These are phyloP conservation scores for Drosophila robusta DNA, from an alignment of 2,888 invertebrate species.

Conservation along the genomic window DNA sequence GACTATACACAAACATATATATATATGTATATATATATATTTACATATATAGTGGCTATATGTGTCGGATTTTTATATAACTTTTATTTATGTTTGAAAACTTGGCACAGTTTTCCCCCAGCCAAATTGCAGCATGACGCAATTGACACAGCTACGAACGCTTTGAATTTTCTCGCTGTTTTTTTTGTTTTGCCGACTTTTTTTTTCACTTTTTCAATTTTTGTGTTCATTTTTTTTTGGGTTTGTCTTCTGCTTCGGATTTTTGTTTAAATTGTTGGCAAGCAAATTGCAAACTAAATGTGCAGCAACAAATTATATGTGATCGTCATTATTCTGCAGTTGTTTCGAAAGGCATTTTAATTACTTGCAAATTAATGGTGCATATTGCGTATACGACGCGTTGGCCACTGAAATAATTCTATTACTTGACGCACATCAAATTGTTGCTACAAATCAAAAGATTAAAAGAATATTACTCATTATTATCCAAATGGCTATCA, in stretches of 20 bases:
- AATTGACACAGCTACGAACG: slow-evolving; percentile 67
- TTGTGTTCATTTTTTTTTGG: neutral
- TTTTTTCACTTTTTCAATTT: slow-evolving; percentile 1
- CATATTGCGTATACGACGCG: slow-evolving; percentile 70
- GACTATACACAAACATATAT: slow-evolving; percentile 1
- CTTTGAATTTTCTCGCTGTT: slow-evolving; percentile 41
- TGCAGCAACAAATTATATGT: slow-evolving; percentile 52
- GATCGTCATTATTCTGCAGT: slow-evolving; percentile 54
- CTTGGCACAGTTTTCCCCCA: slow-evolving; percentile 72
- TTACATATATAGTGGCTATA: neutral
- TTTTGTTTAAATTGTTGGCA: slow-evolving; percentile 62
- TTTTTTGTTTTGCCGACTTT: slow-evolving; percentile 8
- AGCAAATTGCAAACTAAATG: slow-evolving; percentile 43
- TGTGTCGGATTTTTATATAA: slow-evolving; percentile 64
- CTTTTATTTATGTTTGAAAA: slow-evolving; percentile 82
- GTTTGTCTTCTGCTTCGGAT: slow-evolving; percentile 7
- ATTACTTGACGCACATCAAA: slow-evolving; percentile 39
- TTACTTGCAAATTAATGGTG: slow-evolving; percentile 73
- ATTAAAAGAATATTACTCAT: slow-evolving; percentile 60
- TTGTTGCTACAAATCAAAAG: slow-evolving; percentile 36
- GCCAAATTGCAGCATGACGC: slow-evolving; percentile 79
- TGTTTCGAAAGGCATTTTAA: slow-evolving; percentile 66
- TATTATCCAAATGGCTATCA: slow-evolving; percentile 51
- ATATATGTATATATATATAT: neutral
- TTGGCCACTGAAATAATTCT: slow-evolving; percentile 20